Percentiles rank a stretch among this genome's conserved stretches.
Evolutionary conservation across 2,888 invertebrate genomes (phyloP).

Genomic region (Venusia cambrica): DNA sequence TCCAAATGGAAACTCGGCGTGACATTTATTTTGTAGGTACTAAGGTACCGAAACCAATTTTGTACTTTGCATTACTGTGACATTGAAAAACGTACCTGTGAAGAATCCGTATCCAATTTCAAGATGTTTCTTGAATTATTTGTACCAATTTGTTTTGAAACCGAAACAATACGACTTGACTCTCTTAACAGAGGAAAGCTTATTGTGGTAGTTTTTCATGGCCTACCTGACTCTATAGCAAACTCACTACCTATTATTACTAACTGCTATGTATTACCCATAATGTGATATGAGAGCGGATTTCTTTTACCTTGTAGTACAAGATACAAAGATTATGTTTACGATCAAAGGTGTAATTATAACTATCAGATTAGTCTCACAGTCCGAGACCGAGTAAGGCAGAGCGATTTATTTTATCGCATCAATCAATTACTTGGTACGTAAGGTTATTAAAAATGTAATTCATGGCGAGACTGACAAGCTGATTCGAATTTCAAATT

Average conservation of each 20-base stretch:
- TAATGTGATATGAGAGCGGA: too few relatives aligned
- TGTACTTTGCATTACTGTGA: too few relatives aligned
- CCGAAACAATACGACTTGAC: too few relatives aligned
- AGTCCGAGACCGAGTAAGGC: constrained; percentile 34
- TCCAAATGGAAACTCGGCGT: constrained; percentile 13
- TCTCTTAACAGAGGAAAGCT: too few relatives aligned
- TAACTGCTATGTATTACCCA: too few relatives aligned
- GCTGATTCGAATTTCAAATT: constrained; percentile 40
- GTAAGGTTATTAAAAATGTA: constrained; percentile 62
- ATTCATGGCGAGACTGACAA: constrained; percentile 49
- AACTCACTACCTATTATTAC: too few relatives aligned
- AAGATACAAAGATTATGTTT: constrained; percentile 15
- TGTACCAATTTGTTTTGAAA: too few relatives aligned
- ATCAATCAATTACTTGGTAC: constrained; percentile 68
- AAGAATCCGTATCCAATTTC: too few relatives aligned
- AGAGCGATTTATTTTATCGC: constrained; percentile 62
- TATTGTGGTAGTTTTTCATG: too few relatives aligned
- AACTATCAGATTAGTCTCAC: constrained; percentile 58
- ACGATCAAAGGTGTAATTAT: constrained; percentile 27
- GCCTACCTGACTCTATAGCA: too few relatives aligned
- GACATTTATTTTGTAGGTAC: constrained; percentile 10
- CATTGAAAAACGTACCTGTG: neutral
- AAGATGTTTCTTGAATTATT: too few relatives aligned
- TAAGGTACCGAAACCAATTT: constrained; percentile 2
- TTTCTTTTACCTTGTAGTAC: constrained; percentile 6